Conservation (phyloP, 2,797 vertebrate species). For the Malacoraja senta region DNA sequence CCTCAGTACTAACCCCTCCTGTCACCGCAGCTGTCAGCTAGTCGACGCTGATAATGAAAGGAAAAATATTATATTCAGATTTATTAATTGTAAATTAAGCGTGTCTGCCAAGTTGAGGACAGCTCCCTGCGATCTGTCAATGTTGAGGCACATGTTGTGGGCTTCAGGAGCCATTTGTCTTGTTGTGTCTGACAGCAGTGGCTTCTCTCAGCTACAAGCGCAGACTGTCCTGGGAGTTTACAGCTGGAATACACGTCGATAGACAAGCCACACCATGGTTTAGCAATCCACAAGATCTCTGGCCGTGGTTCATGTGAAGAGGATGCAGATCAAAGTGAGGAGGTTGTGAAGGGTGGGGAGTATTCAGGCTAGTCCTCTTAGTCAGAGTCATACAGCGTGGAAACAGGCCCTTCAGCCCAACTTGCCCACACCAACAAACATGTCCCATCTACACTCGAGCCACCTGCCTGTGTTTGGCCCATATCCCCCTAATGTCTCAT, state of each 20-base stretch:
- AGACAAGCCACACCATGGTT: background rate
- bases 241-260: background rate
- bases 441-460: too few species aligned
- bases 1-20: conserved; percentile 30
- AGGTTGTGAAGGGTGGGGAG: too few species aligned
- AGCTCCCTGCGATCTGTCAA: conserved; percentile 31
- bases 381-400: too few species aligned
- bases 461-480: too few species aligned
- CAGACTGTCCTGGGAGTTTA: background rate
- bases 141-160: conserved; percentile 38
- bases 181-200: conserved; percentile 23
- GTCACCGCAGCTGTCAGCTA: conserved; percentile 32
- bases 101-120: conserved; percentile 18
- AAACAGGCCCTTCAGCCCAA: too few species aligned
- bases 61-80: conserved; percentile 38
- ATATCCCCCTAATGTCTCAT: too few species aligned
- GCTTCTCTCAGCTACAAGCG: background rate
- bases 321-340: too few species aligned
- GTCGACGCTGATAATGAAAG: conserved; percentile 16
- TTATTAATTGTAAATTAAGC: conserved; percentile 39
- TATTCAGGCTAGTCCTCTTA: too few species aligned
- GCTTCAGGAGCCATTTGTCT: conserved; percentile 28
- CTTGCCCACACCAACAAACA: too few species aligned
- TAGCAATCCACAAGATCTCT: background rate
- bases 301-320: too few species aligned